phyloP scores from a whole-genome alignment of 2,113 vertebrate species.

The Leptobrachium leishanense region DNA sequence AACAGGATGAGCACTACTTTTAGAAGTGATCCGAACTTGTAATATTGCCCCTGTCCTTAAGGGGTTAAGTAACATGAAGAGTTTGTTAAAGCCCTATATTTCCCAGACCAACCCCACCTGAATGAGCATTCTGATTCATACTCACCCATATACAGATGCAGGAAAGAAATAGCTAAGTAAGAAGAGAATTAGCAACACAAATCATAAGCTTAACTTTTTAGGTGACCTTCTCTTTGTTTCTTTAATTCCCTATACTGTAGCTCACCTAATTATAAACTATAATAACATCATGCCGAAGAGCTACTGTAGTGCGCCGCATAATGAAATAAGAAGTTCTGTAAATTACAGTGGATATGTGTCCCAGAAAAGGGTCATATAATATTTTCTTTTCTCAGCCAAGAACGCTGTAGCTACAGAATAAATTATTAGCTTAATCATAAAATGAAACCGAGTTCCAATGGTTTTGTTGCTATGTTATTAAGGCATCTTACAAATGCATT shows the following conservation, averaged over 20 bases:
- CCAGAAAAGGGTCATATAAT: slow-evolving; percentile 38
- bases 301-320: slow-evolving; percentile 9
- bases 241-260: slow-evolving; percentile 24
- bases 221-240: slow-evolving; percentile 34
- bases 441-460: neutral
- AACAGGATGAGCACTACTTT: too few relatives aligned
- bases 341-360: slow-evolving; percentile 35
- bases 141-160: too few relatives aligned
- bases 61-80: too few relatives aligned
- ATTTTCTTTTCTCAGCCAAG: slow-evolving; percentile 20
- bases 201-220: slow-evolving; percentile 4
- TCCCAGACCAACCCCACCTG: too few relatives aligned
- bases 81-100: too few relatives aligned
- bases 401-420: slow-evolving; percentile 20
- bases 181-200: slow-evolving; percentile 11
- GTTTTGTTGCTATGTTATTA: neutral
- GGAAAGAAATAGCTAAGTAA: neutral
- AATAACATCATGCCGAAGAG: slow-evolving; percentile 25
- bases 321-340: slow-evolving; percentile 26
- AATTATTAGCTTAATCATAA: slow-evolving; percentile 25
- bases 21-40: too few relatives aligned
- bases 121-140: too few relatives aligned
- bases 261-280: slow-evolving; percentile 34
- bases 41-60: too few relatives aligned
- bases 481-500: neutral